phyloP scores from a whole-genome alignment of 2,113 vertebrate species.

The Abramis brama region DNA sequence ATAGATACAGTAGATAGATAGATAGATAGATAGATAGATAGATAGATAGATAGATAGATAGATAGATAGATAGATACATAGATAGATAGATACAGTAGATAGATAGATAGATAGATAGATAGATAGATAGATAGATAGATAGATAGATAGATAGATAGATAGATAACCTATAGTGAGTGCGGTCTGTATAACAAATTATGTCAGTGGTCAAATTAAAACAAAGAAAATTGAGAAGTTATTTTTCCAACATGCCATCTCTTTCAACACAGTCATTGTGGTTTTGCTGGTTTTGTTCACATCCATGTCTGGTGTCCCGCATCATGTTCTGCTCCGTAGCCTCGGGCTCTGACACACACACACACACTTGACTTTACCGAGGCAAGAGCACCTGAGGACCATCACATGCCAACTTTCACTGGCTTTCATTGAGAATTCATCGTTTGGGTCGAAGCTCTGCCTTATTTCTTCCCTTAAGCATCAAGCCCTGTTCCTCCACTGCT shows the following conservation, averaged over 20 bases:
- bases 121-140: not conserved
- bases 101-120: not conserved
- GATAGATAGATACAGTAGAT: too few species aligned
- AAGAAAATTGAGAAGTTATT: too few species aligned
- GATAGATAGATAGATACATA: not conserved
- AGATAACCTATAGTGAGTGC: not conserved
- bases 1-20: not conserved
- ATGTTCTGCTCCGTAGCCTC: not conserved
- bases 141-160: not conserved
- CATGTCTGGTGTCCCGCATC: too few species aligned
- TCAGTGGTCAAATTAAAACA: too few species aligned
- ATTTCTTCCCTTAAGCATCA: not conserved
- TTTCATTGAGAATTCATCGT: not conserved
- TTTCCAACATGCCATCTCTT: not conserved
- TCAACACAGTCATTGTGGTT: not conserved
- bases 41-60: not conserved
- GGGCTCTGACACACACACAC: not conserved
- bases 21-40: not conserved
- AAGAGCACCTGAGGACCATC: not conserved
- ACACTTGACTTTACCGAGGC: not conserved
- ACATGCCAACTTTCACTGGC: not conserved
- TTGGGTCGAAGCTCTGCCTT: not conserved
- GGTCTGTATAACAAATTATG: too few species aligned
- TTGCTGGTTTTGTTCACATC: not conserved
- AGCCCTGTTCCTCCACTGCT: not conserved